Conservation (phyloP, 1,140 invertebrate genomes). For the Hypothenemus hampei region DNA sequence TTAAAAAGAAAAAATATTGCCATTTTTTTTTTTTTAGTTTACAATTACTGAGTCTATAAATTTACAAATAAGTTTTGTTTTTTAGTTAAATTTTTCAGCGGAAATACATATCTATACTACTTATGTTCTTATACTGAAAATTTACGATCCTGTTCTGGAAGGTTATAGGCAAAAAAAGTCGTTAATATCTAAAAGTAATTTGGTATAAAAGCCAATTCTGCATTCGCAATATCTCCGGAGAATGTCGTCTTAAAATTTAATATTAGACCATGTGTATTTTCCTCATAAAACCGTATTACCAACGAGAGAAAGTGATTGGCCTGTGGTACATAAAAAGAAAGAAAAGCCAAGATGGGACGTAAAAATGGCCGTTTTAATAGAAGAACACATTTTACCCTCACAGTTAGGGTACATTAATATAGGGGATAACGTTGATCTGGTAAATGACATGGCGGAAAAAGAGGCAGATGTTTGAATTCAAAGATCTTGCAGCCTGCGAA, state of each 20-base stretch:
- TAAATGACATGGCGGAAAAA: too few relatives aligned
- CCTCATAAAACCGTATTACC: conserved; percentile 4
- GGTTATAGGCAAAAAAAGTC: conserved; percentile 10
- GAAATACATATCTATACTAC: too few relatives aligned
- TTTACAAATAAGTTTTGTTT: too few relatives aligned
- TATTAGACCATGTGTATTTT: conserved; percentile 20
- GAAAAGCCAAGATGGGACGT: conserved; percentile 14
- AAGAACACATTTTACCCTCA: conserved; percentile 19
- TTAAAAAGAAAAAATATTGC: too few relatives aligned
- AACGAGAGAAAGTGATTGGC: conserved; percentile 2
- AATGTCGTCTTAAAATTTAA: conserved; percentile 21
- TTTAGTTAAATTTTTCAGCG: too few relatives aligned
- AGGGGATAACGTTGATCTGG: too few relatives aligned
- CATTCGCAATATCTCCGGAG: conserved; percentile 11
- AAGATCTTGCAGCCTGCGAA: too few relatives aligned
- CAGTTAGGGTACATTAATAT: conserved; percentile 19
- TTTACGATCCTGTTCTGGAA: conserved; percentile 6
- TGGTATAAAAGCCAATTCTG: conserved; percentile 6
- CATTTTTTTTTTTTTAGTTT: too few relatives aligned
- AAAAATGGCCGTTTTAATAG: conserved; percentile 14
- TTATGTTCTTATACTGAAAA: not conserved
- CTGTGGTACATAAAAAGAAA: not conserved
- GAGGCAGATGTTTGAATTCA: too few relatives aligned
- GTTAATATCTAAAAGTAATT: conserved; percentile 19
- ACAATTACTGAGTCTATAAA: too few relatives aligned